A percentile compares a stretch with the other conserved stretches of the same genome.
These are phyloP conservation scores for Sylvilagus bachmani DNA, from an alignment of 2,113 vertebrate genomes.

Conservation along the genomic window DNA sequence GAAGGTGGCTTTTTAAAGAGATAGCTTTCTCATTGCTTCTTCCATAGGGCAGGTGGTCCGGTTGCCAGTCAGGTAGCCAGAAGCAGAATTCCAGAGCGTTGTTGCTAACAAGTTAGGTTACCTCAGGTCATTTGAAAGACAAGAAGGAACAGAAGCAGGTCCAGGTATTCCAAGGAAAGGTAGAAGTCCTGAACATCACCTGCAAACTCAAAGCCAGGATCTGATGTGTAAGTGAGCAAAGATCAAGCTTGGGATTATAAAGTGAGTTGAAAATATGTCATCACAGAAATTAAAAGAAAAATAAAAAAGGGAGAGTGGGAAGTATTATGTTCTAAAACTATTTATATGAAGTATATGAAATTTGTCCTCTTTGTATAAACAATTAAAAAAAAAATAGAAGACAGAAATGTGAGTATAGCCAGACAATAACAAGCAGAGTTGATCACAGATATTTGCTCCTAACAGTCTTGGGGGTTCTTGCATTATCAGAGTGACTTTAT, in stretches of 20 bases:
- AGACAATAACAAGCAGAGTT: neutral
- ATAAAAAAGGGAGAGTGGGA: too few relatives aligned
- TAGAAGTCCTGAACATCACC: neutral
- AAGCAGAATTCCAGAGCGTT: neutral
- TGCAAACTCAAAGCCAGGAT: neutral
- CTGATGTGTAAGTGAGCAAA: neutral
- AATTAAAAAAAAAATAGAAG: neutral
- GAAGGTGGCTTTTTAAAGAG: neutral
- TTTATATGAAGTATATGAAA: too few relatives aligned
- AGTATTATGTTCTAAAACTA: too few relatives aligned
- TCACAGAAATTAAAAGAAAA: too few relatives aligned
- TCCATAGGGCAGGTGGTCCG: neutral
- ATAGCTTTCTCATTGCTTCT: neutral
- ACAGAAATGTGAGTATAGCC: neutral
- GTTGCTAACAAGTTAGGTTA: neutral
- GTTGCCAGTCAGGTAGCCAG: neutral
- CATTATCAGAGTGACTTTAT: neutral
- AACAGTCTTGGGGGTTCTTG: neutral
- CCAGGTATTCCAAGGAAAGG: neutral
- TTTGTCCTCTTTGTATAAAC: too few relatives aligned
- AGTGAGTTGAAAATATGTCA: too few relatives aligned
- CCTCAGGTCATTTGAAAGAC: neutral
- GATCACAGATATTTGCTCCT: neutral
- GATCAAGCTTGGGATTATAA: too few relatives aligned
- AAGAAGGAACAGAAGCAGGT: fast-evolving